Evolutionary conservation across 2,113 vertebrate species (phyloP).

Genomic region (Gymnarchus niloticus): DNA sequence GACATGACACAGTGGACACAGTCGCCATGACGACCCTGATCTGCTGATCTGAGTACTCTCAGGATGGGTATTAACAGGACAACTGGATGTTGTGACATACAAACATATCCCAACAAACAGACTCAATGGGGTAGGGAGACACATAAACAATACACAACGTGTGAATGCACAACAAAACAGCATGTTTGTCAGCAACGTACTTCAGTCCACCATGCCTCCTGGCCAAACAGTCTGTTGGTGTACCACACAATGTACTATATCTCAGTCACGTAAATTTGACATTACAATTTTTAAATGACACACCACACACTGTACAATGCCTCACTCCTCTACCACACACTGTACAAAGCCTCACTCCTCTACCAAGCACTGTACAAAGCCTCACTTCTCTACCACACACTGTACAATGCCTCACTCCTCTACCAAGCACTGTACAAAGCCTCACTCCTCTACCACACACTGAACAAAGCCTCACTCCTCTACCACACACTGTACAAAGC

Average conservation of each 20-base stretch:
- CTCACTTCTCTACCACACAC: neutral
- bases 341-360: neutral
- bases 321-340: neutral
- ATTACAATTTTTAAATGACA: too few relatives aligned
- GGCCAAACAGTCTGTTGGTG: neutral
- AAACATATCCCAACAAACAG: neutral
- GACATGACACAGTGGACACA: neutral
- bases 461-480: neutral
- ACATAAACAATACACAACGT: too few relatives aligned
- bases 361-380: neutral
- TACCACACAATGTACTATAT: neutral
- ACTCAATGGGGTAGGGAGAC: neutral
- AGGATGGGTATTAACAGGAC: neutral
- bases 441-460: neutral
- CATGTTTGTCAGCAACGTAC: neutral
- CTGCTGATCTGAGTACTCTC: neutral
- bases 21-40: neutral
- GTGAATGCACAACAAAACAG: too few relatives aligned
- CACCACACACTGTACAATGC: neutral
- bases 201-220: neutral
- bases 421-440: neutral
- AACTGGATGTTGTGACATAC: neutral
- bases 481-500: too few relatives aligned
- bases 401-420: neutral
- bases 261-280: neutral